Conservation (phyloP, 2,888 invertebrate species). For the Timandra comae region DNA sequence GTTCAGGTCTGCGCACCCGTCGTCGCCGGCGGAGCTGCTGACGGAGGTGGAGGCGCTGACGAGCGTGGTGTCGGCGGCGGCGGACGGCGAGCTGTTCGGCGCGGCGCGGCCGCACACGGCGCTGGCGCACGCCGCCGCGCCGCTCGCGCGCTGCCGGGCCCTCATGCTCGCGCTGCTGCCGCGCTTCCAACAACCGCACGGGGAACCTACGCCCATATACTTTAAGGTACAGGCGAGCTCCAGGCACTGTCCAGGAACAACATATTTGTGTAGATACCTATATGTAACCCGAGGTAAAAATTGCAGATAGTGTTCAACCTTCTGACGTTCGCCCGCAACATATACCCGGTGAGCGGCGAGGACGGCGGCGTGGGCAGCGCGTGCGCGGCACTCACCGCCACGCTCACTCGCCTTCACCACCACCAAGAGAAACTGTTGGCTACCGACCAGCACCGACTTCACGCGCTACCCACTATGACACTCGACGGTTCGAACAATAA, state of each 20-base stretch:
- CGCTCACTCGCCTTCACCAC: constrained; percentile 38
- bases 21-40: constrained; percentile 80
- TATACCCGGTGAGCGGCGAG: constrained; percentile 67
- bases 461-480: constrained; percentile 46
- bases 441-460: constrained; percentile 46
- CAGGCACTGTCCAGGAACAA: constrained; percentile 85
- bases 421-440: constrained; percentile 48
- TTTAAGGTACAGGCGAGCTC: constrained; percentile 43
- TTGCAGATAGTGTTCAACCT: constrained; percentile 86
- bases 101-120: constrained; percentile 42
- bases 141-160: constrained; percentile 82
- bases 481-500: constrained; percentile 43
- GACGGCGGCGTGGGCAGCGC: constrained; percentile 45
- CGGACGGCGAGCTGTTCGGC: constrained; percentile 69
- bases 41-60: constrained; percentile 87
- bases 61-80: constrained; percentile 83
- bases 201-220: constrained; percentile 32
- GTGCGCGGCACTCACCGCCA: constrained; percentile 32
- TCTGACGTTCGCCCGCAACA: constrained; percentile 82
- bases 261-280: too few species aligned
- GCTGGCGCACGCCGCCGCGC: constrained; percentile 69
- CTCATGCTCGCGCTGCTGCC: constrained; percentile 85
- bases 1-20: constrained; percentile 73
- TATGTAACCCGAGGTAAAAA: too few species aligned
- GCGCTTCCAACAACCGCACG: constrained; percentile 76